Conservation (phyloP, 1,140 invertebrate genomes). For the Drosophila mauritiana region DNA sequence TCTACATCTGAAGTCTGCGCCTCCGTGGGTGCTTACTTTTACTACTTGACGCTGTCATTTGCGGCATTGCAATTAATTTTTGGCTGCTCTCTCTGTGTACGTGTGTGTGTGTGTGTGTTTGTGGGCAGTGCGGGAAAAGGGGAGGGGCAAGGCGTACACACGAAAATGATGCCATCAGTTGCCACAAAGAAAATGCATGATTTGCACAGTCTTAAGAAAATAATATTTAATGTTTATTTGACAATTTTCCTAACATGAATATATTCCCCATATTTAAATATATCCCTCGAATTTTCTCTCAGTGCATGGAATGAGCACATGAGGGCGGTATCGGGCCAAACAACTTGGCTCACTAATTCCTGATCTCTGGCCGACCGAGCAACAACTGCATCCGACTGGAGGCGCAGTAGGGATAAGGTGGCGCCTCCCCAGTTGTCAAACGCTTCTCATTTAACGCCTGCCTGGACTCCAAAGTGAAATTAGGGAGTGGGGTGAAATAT, state of each 20-base stretch:
- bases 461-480: slow-evolving; percentile 42
- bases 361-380: slow-evolving; percentile 57
- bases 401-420: slow-evolving; percentile 2
- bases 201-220: background rate
- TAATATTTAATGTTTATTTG: background rate
- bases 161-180: background rate
- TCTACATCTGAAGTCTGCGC: background rate
- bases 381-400: slow-evolving; percentile 5
- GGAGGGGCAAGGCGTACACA: slow-evolving; percentile 6
- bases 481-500: slow-evolving; percentile 6
- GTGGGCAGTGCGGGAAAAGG: background rate
- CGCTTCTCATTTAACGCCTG: slow-evolving; percentile 77
- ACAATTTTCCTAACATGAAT: too few relatives aligned
- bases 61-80: slow-evolving; percentile 82
- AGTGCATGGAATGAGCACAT: slow-evolving; percentile 15
- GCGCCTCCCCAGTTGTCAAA: slow-evolving; percentile 53
- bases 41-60: slow-evolving; percentile 82
- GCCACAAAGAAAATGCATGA: background rate
- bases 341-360: slow-evolving; percentile 74
- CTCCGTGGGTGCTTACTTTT: slow-evolving; percentile 72
- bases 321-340: slow-evolving; percentile 33
- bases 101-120: slow-evolving; percentile 5
- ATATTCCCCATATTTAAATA: too few relatives aligned
- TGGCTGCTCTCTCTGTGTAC: slow-evolving; percentile 47
- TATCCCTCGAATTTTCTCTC: background rate